Evolutionary conservation across 2,113 vertebrate genomes (phyloP), one percentile per base, ranked within the genome.

Genomic region (Scartelaos histophorus): DNA sequence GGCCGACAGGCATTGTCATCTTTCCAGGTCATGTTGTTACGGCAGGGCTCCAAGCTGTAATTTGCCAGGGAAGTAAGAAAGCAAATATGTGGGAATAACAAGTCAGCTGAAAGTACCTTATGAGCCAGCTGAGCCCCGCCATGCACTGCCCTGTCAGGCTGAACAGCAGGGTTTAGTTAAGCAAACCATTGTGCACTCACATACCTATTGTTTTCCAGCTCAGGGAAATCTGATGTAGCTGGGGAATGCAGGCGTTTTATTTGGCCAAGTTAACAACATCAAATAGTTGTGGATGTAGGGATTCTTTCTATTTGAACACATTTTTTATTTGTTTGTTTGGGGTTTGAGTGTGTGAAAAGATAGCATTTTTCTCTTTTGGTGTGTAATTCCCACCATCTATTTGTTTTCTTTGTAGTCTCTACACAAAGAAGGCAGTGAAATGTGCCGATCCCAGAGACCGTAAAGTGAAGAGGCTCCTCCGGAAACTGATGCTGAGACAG

Each of bases 381-480:
- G 61, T 64, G 19, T 38, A 34, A 64, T 64, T 45, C 13, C 34
- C 53, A 29, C 16, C 15, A 24, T 22, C 56, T 10, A 38, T 76
- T 17, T 86, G 22, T 67, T 76, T 7, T 77, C 70, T 79, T 73
- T 47, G 57, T 78, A 94, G 94, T 81, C 88, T 94, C 83, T 94
- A 94, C 89, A 94, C 93, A 7, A 94, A 93, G 90, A 93, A 89
- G 81, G 89, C 91, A 0, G 94, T 94, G 81, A 94, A 94, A 81
- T 94, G 94, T 75, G 93, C 93, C 6, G 91, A 94, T 83, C 94
- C 94, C 70, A 88, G 87, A 38, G 92, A 94, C 82, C 85, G 88
- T n/a, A 93, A 92, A 84, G 92, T 93, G 80, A 94, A 92, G 82
- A 87, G 94, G 88, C 83, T 94, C 84, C 78, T 94, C 79, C 90